Evolutionary conservation across 2,113 vertebrate genomes (phyloP), one percentile per base, ranked within the genome.

Genomic region (western clawed frog (Xenopus tropicalis)): DNA sequence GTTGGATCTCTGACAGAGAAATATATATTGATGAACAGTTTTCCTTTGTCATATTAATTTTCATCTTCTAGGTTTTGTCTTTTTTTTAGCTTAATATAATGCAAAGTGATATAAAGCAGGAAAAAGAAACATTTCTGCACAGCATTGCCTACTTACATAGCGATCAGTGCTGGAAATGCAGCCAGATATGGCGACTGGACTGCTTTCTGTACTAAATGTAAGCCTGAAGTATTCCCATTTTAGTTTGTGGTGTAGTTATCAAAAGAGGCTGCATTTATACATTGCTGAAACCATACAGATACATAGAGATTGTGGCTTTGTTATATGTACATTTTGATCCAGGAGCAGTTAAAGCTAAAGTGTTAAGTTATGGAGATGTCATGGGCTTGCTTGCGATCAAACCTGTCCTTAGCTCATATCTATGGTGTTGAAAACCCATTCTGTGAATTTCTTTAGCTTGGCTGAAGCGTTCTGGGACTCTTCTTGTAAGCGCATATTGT

Each of bases 391-490:
- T 23, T 22, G 5, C 22, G 42, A 61, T 58, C 23, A 48, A 37
- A 24, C n/a, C 9, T 23, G 11, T 70, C 25, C 0, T 22, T 90
- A 98, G 88, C 93, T 98, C 96, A 98, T 97, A 86, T 98, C 96
- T 37, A 98, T 98, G 78, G 96, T 98, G 83, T 98, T 98, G 87
- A 98, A 98, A 86, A 98, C 95, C 96, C 96, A 98, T 77, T 98
- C 96, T 0, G 96, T 98, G 90, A 98, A 98, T 84, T 98, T 98
- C 90, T 98, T 96, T 77, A 98, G 91, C 83, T 98, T 97, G 87
- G 96, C 94, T 0, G 96, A 94, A 76, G 96, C 96, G 3, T 90
- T 96, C 90, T 97, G 96, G 58, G 96, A 98, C 82, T 98, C 96
- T 83, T 98, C 94, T 78, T 97, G 93, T 77, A 98, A 90, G 57